Conservation (phyloP, 2,113 vertebrate species). For the Chinchilla lanigera region DNA sequence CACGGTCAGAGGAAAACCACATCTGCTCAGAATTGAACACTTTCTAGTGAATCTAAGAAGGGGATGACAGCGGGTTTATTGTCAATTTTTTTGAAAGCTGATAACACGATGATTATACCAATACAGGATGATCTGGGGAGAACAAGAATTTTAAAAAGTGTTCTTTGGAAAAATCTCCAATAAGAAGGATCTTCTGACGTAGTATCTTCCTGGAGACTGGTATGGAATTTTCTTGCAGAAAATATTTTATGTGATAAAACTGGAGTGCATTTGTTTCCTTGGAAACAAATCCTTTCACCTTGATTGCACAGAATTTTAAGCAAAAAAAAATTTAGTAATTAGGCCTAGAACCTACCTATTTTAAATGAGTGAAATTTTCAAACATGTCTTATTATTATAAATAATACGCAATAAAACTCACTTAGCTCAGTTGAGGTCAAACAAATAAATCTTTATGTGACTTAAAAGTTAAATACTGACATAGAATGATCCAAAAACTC, state of each 20-base stretch:
- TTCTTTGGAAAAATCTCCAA: slow-evolving; percentile 43
- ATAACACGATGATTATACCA: neutral
- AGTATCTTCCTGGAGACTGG: slow-evolving; percentile 71
- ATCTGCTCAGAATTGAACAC: neutral
- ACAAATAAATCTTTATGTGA: slow-evolving; percentile 62
- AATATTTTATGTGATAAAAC: slow-evolving; percentile 75
- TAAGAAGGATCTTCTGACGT: slow-evolving; percentile 17
- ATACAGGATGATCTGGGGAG: neutral
- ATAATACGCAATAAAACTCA: slow-evolving; percentile 47
- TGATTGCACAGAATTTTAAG: slow-evolving; percentile 75
- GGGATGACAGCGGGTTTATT: neutral
- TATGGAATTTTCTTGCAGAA: slow-evolving; percentile 83
- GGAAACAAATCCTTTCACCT: slow-evolving; percentile 89
- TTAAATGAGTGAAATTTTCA: slow-evolving; percentile 82
- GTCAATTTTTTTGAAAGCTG: neutral
- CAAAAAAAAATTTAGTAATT: slow-evolving; percentile 82
- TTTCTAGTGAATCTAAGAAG: slow-evolving; percentile 34
- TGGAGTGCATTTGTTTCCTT: slow-evolving; percentile 87
- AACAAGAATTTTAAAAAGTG: slow-evolving; percentile 33
- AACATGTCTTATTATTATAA: slow-evolving; percentile 72
- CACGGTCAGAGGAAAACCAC: neutral
- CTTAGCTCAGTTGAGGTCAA: slow-evolving; percentile 36
- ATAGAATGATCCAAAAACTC: neutral
- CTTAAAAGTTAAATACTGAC: slow-evolving; percentile 43
- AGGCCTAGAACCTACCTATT: slow-evolving; percentile 82